Evolutionary conservation across 2,888 invertebrate genomes (phyloP), one percentile per base, ranked within the genome.

Genomic region (Trachelus stipa): DNA sequence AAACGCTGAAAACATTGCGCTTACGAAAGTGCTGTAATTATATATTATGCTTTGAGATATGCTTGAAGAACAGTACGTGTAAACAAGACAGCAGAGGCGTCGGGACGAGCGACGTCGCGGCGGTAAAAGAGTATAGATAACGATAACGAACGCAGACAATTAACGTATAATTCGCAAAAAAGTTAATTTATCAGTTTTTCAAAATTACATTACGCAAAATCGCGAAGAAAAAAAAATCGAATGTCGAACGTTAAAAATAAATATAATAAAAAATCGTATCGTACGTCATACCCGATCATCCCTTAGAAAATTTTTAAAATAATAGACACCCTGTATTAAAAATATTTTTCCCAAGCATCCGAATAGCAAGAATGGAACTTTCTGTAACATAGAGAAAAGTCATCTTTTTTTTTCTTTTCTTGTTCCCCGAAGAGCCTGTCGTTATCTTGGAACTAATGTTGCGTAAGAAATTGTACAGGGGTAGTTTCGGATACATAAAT

Each of bases 1-100:
- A 23, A 56, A 2, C 56, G 23, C 56, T 56, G 23, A 23, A 56
- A 56, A 23, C 1, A 56, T 56, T 56, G 31, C 71, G 73, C 77
- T 80, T 80, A 79, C 80, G 80, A 82, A 80, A 80, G 78, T 79
- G 40, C 35, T 33, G n/a, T 34, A 31, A 73, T 78, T 78, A 73
- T 76, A 75, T 68, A 34, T 56, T 69, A 74, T 34, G 74, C 37
- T 6, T 15, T 15, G 71, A 77, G 78, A 80, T 40, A 71, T 34
- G 11, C 31, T 6, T 73, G 75, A 79, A 76, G 76, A 77, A 79
- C 12, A 76, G 73, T 74, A 76, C 74, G 73, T 79, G 80, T 81
- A 80, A 82, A 80, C 79, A 79, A 75, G 73, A 40, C 68, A n/a
- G 76, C 79, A 56, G 74, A 77, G 69, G 73, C 76, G 40, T 75